These are phyloP conservation scores for Nannoperca obscura DNA, from an alignment of 2,797 vertebrate genomes.

Conservation along the genomic window DNA sequence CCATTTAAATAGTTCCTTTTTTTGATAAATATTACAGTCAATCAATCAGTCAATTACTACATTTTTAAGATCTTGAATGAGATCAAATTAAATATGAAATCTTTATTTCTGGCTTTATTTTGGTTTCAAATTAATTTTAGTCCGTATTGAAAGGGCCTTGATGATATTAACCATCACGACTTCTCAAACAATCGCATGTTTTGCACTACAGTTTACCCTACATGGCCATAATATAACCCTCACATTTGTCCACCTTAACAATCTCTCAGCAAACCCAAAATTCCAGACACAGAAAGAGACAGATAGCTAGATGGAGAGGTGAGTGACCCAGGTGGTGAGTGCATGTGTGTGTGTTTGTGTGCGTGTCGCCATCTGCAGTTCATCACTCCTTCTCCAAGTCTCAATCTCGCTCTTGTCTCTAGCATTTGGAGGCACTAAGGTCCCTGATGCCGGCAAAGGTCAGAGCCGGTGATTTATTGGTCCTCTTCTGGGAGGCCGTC, in stretches of 20 bases:
- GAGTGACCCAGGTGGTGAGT: slow-evolving; percentile 73
- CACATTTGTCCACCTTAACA: not conserved
- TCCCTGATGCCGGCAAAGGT: slow-evolving; percentile 87
- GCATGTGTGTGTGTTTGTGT: slow-evolving; percentile 18
- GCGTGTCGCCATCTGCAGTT: slow-evolving; percentile 62
- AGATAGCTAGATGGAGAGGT: slow-evolving; percentile 40
- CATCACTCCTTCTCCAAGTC: slow-evolving; percentile 78
- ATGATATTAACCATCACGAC: not conserved
- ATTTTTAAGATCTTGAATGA: not conserved
- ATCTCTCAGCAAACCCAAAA: slow-evolving; percentile 23
- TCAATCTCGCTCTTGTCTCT: slow-evolving; percentile 80
- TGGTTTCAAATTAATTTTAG: not conserved
- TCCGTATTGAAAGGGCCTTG: not conserved
- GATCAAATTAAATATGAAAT: not conserved
- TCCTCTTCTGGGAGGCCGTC: slow-evolving; percentile 83
- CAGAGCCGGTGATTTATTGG: slow-evolving; percentile 87
- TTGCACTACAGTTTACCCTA: not conserved
- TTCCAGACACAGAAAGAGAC: slow-evolving; percentile 62
- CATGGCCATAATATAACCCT: not conserved
- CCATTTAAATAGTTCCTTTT: too few relatives aligned
- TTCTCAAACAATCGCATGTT: not conserved
- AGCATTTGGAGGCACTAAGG: slow-evolving; percentile 81
- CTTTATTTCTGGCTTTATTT: not conserved
- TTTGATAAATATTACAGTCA: too few relatives aligned
- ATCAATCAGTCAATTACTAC: too few relatives aligned